Base-by-base conservation (phyloP, 2,113 vertebrate species). In the Epinephelus lanceolatus region DNA sequence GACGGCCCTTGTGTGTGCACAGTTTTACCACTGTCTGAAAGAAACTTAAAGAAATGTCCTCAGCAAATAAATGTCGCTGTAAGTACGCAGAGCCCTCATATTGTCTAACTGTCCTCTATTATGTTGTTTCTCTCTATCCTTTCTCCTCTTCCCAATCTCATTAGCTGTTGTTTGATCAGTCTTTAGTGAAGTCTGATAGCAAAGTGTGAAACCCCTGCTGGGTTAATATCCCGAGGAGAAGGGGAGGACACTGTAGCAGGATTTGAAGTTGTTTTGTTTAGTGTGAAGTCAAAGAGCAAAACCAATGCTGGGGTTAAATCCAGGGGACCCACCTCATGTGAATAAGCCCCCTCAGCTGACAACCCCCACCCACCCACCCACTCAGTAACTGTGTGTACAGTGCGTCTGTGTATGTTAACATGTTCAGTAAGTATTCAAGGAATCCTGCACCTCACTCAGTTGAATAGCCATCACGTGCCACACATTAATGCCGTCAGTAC, bases 331-430 rank as follows among this genome's bases (percentile, higher is more conserved):
- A 42, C 68, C 77, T 75, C 86, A 85, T 86, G 86, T 78, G 79
- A 85, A 30, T 90, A 91, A 90, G 81, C 83, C 87, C 76, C 73
- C 37, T 91, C 84, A 91, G 89, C 80, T 91, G 86, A 89, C 85
- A 52, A 10, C 40, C 40, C 18, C 59, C 49, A 25, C 67, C 42
- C 49, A 7, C 59, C n/a, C 60, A 45, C 23, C 37, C 14, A 33
- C 40, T 70, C 17, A n/a, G 9, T 55, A 55, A 40, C 51, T 49
- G 56, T 68, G 56, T 63, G 61, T 78, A 71, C 68, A 57, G 62
- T 75, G 30, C 42, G 56, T 62, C 12, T 73, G 65, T 42, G 66
- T 77, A 61, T 45, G 55, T 60, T 69, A 56, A 77, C 68, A 53
- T 67, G 60, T 55, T 52, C 69, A 15, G 51, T 67, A 67, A 66